A percentile compares a stretch with the other conserved stretches of the same genome.
phyloP scores from a whole-genome alignment of 1,140 invertebrate genomes.

The Lordiphosa collinella region DNA sequence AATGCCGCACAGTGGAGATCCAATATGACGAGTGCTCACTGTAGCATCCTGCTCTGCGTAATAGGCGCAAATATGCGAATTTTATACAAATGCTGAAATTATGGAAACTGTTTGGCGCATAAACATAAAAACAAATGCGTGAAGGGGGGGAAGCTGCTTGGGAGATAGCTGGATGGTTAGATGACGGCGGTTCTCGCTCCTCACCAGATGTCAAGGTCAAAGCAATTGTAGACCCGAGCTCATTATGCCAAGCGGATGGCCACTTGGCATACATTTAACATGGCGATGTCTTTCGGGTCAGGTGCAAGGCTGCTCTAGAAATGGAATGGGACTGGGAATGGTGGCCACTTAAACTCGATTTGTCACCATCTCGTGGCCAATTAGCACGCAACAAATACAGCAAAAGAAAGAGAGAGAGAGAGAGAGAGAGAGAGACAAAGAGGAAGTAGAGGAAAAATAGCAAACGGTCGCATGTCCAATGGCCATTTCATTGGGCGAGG shows the following conservation, averaged over 20 bases:
- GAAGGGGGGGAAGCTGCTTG: neutral
- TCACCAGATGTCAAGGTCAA: conserved; percentile 49
- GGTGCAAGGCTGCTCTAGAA: conserved; percentile 20
- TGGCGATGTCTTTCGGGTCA: conserved; percentile 25
- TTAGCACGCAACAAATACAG: conserved; percentile 63
- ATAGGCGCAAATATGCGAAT: conserved; percentile 30
- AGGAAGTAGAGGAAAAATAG: conserved; percentile 35
- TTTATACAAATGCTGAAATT: conserved; percentile 54
- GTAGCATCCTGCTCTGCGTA: conserved; percentile 1
- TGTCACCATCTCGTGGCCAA: conserved; percentile 71
- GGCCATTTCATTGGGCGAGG: conserved; percentile 48
- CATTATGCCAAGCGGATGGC: conserved; percentile 69
- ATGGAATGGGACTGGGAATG: neutral
- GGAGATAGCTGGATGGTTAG: neutral
- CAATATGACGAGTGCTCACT: neutral
- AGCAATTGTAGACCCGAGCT: conserved; percentile 61
- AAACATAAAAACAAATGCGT: conserved; percentile 50
- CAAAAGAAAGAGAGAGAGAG: conserved; percentile 6
- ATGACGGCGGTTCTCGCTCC: neutral
- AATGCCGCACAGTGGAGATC: conserved; percentile 18
- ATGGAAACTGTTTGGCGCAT: conserved; percentile 35
- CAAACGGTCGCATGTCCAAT: conserved; percentile 65
- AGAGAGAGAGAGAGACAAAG: neutral
- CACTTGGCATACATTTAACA: conserved; percentile 69
- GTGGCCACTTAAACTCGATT: conserved; percentile 58